Percentiles rank a stretch among this genome's conserved stretches.
These are phyloP conservation scores for Ellobius talpinus DNA, from an alignment of 2,113 vertebrate species.

Conservation along the genomic window DNA sequence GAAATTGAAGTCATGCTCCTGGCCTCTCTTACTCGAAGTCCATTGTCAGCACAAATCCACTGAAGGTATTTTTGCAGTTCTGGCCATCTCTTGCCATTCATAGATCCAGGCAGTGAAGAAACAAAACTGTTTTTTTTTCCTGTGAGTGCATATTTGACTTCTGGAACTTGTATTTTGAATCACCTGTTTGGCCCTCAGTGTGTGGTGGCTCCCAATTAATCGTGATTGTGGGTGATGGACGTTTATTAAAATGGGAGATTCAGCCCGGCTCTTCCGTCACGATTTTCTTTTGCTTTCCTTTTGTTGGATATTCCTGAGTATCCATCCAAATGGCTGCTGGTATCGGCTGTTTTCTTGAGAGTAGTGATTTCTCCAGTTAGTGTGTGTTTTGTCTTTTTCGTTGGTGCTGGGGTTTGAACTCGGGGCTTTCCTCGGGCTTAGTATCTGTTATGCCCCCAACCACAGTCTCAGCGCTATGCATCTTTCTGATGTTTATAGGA, in stretches of 20 bases:
- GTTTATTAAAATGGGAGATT: background rate
- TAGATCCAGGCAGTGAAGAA: background rate
- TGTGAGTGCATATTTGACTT: background rate
- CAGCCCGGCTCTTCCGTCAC: background rate
- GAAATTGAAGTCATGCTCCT: background rate
- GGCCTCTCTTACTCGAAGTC: background rate
- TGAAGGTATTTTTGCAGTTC: background rate
- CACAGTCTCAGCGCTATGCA: background rate
- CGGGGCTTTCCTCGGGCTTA: background rate
- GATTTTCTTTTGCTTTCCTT: background rate
- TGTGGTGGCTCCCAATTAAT: background rate
- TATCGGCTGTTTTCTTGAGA: background rate
- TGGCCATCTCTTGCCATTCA: background rate
- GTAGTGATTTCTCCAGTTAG: background rate
- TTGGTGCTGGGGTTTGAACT: background rate
- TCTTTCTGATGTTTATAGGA: background rate
- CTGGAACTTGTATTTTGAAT: background rate
- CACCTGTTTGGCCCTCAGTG: background rate
- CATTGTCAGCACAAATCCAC: background rate
- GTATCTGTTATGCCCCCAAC: background rate
- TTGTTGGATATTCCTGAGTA: background rate
- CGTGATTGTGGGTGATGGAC: background rate
- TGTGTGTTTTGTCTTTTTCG: background rate
- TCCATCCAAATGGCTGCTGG: background rate
- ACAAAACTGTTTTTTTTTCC: background rate